Evolutionary conservation across 2,888 invertebrate genomes (phyloP).

Genomic region (Stenurella melanura): DNA sequence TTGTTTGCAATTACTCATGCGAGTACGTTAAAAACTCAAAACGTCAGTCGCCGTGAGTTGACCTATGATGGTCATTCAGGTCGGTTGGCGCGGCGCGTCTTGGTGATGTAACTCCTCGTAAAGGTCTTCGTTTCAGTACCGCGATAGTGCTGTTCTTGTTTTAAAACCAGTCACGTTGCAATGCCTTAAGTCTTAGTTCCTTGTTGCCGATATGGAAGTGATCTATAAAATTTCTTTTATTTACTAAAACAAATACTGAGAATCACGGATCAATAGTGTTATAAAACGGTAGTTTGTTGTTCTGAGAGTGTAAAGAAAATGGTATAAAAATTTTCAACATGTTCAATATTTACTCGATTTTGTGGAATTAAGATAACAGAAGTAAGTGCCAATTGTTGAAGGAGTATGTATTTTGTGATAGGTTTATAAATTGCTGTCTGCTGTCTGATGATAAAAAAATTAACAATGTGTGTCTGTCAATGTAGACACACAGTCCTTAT

Average conservation of each 20-base stretch:
- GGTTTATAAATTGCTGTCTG: not conserved
- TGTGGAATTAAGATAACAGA: not conserved
- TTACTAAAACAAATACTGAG: conserved; percentile 16
- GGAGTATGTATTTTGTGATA: not conserved
- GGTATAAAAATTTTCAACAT: not conserved
- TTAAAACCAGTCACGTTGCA: conserved; percentile 38
- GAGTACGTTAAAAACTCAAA: conserved; percentile 44
- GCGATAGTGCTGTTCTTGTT: conserved; percentile 35
- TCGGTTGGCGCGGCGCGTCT: conserved; percentile 57
- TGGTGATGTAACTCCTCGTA: conserved; percentile 53
- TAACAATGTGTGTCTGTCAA: no score
- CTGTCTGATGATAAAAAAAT: no score
- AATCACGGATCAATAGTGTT: conserved; percentile 9
- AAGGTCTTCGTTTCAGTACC: conserved; percentile 18
- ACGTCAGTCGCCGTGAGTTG: conserved; percentile 49
- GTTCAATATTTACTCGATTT: not conserved
- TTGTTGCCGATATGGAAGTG: conserved; percentile 38
- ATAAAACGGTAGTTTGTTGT: not conserved
- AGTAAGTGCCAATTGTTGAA: not conserved
- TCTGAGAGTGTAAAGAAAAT: not conserved
- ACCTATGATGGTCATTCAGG: conserved; percentile 61
- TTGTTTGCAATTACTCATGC: conserved; percentile 51
- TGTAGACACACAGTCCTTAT: no score
- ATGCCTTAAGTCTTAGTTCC: conserved; percentile 18
- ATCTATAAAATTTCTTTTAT: conserved; percentile 26